These are phyloP conservation scores for Physella acuta DNA, from an alignment of 1,140 invertebrate genomes.

Conservation along the genomic window DNA sequence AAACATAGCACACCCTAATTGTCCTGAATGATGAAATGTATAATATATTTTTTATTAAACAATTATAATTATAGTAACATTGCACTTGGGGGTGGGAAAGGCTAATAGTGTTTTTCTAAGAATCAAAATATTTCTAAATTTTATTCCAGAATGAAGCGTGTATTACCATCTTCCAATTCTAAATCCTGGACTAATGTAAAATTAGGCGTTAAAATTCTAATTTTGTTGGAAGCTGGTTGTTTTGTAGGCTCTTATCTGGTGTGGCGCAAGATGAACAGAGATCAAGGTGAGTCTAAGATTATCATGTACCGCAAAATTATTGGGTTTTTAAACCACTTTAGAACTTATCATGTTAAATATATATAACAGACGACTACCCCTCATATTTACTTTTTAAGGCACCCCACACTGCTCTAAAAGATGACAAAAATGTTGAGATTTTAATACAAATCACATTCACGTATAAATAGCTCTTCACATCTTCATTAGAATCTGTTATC, in stretches of 20 bases:
- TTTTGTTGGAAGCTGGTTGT: background rate
- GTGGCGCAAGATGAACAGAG: conserved; percentile 15
- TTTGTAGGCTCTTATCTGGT: conserved; percentile 8
- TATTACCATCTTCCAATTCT: too few species aligned
- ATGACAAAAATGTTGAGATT: background rate
- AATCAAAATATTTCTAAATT: too few species aligned
- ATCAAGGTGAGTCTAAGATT: background rate
- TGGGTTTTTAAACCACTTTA: background rate
- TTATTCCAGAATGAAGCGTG: too few species aligned
- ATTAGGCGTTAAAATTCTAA: conserved; percentile 1
- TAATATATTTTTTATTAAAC: too few species aligned
- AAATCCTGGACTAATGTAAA: too few species aligned
- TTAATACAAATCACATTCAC: background rate
- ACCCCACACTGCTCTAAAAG: background rate
- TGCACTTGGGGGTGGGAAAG: too few species aligned
- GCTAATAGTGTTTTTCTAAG: too few species aligned
- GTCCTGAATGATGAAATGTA: too few species aligned
- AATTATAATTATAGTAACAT: too few species aligned
- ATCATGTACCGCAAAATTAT: background rate
- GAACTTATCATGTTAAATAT: background rate
- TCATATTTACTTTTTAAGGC: background rate
- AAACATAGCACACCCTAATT: too few species aligned
- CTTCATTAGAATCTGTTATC: background rate
- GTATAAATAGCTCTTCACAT: background rate
- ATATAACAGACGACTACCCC: background rate